These are phyloP conservation scores for Encarsia formosa DNA, from an alignment of 2,888 invertebrate genomes.

Conservation along the genomic window DNA sequence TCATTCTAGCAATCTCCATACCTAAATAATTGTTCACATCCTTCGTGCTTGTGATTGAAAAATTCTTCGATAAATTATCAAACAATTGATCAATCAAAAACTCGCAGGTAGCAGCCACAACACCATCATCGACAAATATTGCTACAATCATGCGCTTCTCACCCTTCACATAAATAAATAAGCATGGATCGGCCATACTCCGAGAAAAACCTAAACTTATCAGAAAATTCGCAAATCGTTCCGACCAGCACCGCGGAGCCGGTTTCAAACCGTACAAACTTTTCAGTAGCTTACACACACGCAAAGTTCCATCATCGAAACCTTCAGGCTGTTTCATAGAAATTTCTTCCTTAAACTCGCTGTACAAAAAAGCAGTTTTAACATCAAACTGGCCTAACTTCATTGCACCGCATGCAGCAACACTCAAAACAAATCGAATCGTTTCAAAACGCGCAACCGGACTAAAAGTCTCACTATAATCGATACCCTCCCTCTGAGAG, in stretches of 20 bases:
- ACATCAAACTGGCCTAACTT: conserved; percentile 2
- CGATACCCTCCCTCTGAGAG: conserved; percentile 31
- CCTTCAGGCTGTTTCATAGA: not conserved
- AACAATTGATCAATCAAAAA: no score
- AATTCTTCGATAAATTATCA: no score
- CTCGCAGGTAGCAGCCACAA: no score
- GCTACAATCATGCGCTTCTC: not conserved
- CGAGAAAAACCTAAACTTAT: not conserved
- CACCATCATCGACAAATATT: conserved; percentile 6
- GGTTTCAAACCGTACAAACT: conserved; percentile 3
- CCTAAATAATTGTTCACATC: no score
- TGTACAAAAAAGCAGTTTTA: conserved; percentile 3
- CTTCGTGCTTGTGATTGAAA: no score
- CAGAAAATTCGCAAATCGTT: not conserved
- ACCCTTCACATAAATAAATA: not conserved
- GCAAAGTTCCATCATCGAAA: not conserved
- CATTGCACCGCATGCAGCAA: conserved; percentile 29
- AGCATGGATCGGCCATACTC: conserved; percentile 1
- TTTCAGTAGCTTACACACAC: not conserved
- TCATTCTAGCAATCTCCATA: no score
- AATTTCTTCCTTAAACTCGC: conserved; percentile 5
- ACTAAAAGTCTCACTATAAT: conserved; percentile 36
- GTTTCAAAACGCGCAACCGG: conserved; percentile 33
- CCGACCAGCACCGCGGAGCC: conserved; percentile 1
- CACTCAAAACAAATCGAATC: conserved; percentile 32